Conservation (phyloP, 2,113 vertebrate genomes). For the Xenopus borealis region DNA sequence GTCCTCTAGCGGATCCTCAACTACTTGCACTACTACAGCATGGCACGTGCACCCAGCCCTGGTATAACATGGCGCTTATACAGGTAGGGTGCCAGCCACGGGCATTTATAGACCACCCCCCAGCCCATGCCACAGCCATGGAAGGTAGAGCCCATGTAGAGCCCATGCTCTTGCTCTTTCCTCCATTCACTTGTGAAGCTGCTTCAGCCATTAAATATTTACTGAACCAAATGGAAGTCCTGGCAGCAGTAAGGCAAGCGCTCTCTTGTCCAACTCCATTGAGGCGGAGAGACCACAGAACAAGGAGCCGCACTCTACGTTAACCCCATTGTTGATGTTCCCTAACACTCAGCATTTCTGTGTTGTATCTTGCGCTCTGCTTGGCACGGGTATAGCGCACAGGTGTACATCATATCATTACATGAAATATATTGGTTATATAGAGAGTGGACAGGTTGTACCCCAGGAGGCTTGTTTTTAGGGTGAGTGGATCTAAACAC, state of each 20-base stretch:
- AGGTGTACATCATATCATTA: neutral
- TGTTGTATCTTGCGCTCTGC: neutral
- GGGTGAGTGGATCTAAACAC: too few relatives aligned
- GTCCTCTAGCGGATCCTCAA: too few relatives aligned
- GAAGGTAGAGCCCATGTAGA: neutral
- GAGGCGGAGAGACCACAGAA: conserved; percentile 32
- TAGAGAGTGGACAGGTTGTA: too few relatives aligned
- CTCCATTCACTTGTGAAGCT: conserved; percentile 30
- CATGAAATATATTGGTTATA: neutral
- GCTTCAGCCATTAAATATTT: conserved; percentile 46
- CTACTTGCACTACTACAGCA: too few relatives aligned
- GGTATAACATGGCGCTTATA: too few relatives aligned
- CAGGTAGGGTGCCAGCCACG: too few relatives aligned
- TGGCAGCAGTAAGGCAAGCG: conserved; percentile 24
- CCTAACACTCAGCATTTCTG: neutral
- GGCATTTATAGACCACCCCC: too few relatives aligned
- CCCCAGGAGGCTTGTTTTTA: too few relatives aligned
- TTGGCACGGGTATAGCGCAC: neutral
- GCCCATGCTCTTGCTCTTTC: neutral
- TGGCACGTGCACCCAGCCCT: too few relatives aligned
- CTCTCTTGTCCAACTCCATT: conserved; percentile 33
- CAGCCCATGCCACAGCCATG: neutral
- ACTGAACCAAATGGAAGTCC: conserved; percentile 45
- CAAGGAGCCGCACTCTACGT: conserved; percentile 17
- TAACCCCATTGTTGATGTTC: conserved; percentile 7